Base-by-base conservation (phyloP, 2,113 vertebrate genomes). In the Nycticorax nycticorax region DNA sequence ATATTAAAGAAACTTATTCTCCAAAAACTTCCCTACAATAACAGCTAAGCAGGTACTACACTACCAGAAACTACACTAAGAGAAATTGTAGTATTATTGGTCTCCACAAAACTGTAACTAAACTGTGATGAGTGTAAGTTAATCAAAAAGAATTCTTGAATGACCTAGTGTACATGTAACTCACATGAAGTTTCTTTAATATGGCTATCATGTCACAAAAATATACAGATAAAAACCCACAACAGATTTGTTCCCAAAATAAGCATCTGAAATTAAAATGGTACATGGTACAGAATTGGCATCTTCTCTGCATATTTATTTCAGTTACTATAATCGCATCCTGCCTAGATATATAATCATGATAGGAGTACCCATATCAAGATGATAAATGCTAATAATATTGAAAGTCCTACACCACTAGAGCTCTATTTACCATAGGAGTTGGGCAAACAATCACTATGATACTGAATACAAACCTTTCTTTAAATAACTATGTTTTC, bases 221-320 rank as follows among this genome's bases (percentile, higher is more conserved):
- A 50, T 5, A 21, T 5, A 59, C 1, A 47, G 6, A 66, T 30
- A 69, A 91, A 52, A 74, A 13, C 8, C 9, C 18, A 47, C 10
- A 60, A 53, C 0, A 24, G 12, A 64, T 48, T 19, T 50, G 11
- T 23, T 78, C 79, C n/a, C 66, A 56, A 85, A 84, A 66, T 33
- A 92, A 47, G 8, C 21, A 64, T 12, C 41, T 56, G 45, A 85
- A 90, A 75, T 75, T 37, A 79, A 88, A 88, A 79, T 26, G 5
- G 10, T 35, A 55, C 14, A n/a, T 1, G 2, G 15, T 5, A 56
- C 7, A 56, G n/a, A 68, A 76, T 13, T 1, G 5, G 2, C 8
- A 32, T 33, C 8, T 66, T 13, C 22, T 85, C 77, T 67, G 13
- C 10, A 6, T 24, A 47, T 83, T 77, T 66, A 35, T 28, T 2